Base-by-base conservation (phyloP, 2,797 vertebrate species). In the Austrolebias charrua region DNA sequence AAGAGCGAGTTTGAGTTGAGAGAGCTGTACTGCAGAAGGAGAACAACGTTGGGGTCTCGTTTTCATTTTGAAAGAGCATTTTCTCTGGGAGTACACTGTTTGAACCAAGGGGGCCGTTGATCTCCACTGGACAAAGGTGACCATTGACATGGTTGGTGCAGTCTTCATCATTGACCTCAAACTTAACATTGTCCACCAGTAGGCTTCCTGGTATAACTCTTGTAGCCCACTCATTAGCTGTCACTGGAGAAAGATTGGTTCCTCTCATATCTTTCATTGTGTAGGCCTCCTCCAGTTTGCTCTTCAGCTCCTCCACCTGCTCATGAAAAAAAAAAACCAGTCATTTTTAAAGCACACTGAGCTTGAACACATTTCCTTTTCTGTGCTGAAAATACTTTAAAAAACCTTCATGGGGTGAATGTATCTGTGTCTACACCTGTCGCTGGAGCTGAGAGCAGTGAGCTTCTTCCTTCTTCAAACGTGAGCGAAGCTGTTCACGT, bases 381-480 rank as follows among this genome's bases (percentile, higher is more conserved):
- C 19, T 31, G 12, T 28, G 13, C 2, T 19, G 15, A 40, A 4
- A 16, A 16, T n/a, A 29, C 10, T 56, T 45, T n/a, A n/a, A 1
- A 55, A 58, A 51, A 18, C 42, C 20, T 38, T 42, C 9, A 2
- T 2, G 7, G 10, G 2, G 31, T 28, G 48, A 67, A 8, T 16
- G 46, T 15, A 40, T 42, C 55, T 28, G 49, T 40, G 46, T 51
- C 59, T 74, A 8, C 55, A 91, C 90, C 71, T 96, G 95, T 73
- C 93, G 94, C 43, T 94, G 94, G 2, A 98, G 92, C 13, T 90
- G 91, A 69, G 82, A 90, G 53, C 95, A 93, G 46, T 94, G 95
- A 54, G 95, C 95, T 78, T 97, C 98, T 84, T 99, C 96, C 35
- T 94, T 93, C 88, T 95, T 95, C 75, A 99, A 82, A 59, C 94